Evolutionary conservation across 2,113 vertebrate genomes (phyloP), one percentile per base, ranked within the genome.

Genomic region (Rhinolophus ferrumequinum): DNA sequence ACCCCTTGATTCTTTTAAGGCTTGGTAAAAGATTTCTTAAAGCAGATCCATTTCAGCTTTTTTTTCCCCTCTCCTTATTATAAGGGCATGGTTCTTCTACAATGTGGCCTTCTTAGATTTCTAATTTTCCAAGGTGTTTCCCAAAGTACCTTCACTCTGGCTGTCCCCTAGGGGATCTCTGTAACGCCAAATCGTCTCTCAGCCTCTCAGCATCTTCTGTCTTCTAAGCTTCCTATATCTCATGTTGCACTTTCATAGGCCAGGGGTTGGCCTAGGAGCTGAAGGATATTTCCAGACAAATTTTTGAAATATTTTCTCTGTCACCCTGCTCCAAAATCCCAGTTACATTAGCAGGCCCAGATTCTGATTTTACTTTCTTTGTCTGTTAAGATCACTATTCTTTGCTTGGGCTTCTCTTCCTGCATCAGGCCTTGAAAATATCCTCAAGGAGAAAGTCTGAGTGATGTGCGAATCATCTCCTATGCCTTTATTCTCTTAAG

Each of bases 1-100:
- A 54, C 5, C 28, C 13, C 33, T 82, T 58, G 6, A 58, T 56
- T 88, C 41, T 95, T 82, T 90, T 54, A n/a, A 62, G 50, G 30
- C 13, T 22, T 95, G 18, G 10, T 41, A 50, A 67, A 94, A 93
- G 7, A 6, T 94, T 90, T 84, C 22, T 79, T 93, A 87, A 69
- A 52, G 5, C 14, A 83, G 3, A 75, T 56, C 6, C 79, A 35
- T 88, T 87, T 77, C 12, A 60, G 22, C 44, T 22, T 67, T 85
- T 16, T 26, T 21, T 64, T 38, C 72, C 41, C 18, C 91, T 70
- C 26, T 41, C 35, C 12, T 50, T 50, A 13, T 50, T 50, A 12
- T 50, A 50, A 69, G 56, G 41, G 10, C 14, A 56, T 60, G 8
- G 24, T 16, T 28, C 33, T 83, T 70, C 12, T 70, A 35, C 3